phyloP scores from a whole-genome alignment of 2,888 invertebrate species.

The Euplagia quadripunctaria region DNA sequence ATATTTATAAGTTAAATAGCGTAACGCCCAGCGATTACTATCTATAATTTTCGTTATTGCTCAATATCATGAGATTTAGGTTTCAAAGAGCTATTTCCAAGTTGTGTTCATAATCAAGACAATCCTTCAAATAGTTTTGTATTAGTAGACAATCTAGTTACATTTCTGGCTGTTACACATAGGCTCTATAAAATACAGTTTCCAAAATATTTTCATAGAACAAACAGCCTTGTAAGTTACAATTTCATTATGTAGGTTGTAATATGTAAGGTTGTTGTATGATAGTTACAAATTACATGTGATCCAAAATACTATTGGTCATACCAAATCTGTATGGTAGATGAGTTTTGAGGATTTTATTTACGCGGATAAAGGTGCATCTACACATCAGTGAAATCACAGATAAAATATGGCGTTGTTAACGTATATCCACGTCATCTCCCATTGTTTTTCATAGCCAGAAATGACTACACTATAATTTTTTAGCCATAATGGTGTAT shows the following conservation, averaged over 20 bases:
- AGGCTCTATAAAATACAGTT: conserved; percentile 61
- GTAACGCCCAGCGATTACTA: conserved; percentile 54
- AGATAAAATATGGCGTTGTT: conserved; percentile 73
- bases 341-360: conserved; percentile 41
- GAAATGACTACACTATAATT: conserved; percentile 76
- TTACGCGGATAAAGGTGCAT: conserved; percentile 61
- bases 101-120: conserved; percentile 38
- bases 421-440: conserved; percentile 51
- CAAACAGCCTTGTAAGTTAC: conserved; percentile 63
- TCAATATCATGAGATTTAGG: conserved; percentile 50
- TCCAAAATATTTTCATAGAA: conserved; percentile 61
- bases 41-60: conserved; percentile 57
- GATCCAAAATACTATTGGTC: conserved; percentile 56
- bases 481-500: conserved; percentile 85
- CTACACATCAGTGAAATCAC: conserved; percentile 78
- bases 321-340: conserved; percentile 48
- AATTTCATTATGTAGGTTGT: conserved; percentile 52
- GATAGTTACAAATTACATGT: conserved; percentile 50
- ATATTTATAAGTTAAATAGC: conserved; percentile 54
- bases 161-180: conserved; percentile 54
- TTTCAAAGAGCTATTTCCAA: conserved; percentile 35
- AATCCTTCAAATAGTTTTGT: conserved; percentile 30
- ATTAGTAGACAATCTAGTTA: conserved; percentile 53
- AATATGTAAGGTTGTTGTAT: conserved; percentile 33
- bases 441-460: conserved; percentile 68